Evolutionary conservation across 64 coral and sea anemone genomes (phyloP).

Genomic region (Montipora foliosa): DNA sequence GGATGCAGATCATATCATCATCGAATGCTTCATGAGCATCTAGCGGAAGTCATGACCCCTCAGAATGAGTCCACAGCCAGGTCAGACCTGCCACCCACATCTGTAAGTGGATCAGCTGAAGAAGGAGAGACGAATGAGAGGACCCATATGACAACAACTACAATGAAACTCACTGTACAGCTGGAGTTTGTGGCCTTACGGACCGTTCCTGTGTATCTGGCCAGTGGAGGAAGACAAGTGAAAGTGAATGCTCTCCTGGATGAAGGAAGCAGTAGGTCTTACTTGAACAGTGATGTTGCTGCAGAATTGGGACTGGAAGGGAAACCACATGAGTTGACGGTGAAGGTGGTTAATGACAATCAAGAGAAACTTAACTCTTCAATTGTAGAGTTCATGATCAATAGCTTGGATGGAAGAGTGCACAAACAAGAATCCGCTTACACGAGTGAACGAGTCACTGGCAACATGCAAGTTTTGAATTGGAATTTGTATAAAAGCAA

Average conservation of each 20-base stretch:
- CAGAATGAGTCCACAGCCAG: background rate
- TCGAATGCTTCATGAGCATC: slow-evolving; percentile 15
- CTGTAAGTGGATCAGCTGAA: slow-evolving; percentile 4
- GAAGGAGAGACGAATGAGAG: slow-evolving; percentile 55
- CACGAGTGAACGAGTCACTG: slow-evolving; percentile 58
- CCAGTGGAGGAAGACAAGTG: slow-evolving; percentile 19
- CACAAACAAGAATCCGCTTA: slow-evolving; percentile 19
- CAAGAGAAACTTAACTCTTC: slow-evolving; percentile 15
- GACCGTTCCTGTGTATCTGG: slow-evolving; percentile 47
- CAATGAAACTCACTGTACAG: background rate
- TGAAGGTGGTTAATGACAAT: slow-evolving; percentile 47
- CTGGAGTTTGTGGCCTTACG: slow-evolving; percentile 33
- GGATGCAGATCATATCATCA: background rate
- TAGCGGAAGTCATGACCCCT: background rate
- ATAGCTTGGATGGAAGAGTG: slow-evolving; percentile 50
- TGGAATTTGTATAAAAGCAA: slow-evolving; percentile 46
- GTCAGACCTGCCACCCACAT: background rate
- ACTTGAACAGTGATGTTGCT: slow-evolving; percentile 39
- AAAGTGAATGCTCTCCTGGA: slow-evolving; percentile 51
- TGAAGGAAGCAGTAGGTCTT: slow-evolving; percentile 49
- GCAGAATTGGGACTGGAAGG: slow-evolving; percentile 49
- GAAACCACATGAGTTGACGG: slow-evolving; percentile 18
- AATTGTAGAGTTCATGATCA: slow-evolving; percentile 55
- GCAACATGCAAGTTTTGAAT: slow-evolving; percentile 64
- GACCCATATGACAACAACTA: slow-evolving; percentile 29